Percentiles rank a stretch among this genome's conserved stretches.
Evolutionary conservation across 2,797 vertebrate genomes (phyloP).

Genomic region (Fratercula arctica): DNA sequence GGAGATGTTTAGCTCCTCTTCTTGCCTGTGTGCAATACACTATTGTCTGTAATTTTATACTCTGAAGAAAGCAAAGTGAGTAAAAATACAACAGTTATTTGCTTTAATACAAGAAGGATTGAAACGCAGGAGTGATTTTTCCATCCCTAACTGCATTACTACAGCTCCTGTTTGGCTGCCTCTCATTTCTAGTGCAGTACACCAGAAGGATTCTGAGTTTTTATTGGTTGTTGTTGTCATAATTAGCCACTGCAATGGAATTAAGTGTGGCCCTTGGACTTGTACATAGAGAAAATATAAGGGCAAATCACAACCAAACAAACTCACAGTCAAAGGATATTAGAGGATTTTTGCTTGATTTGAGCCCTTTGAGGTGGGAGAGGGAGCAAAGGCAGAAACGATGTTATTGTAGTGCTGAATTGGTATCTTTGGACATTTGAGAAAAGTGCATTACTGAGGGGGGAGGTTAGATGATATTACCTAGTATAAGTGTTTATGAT

Average conservation of each 20-base stretch:
- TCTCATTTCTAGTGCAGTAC: neutral
- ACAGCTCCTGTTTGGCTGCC: neutral
- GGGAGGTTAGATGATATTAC: neutral
- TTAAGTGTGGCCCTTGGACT: neutral
- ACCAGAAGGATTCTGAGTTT: neutral
- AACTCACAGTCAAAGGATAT: neutral
- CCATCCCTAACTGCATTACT: neutral
- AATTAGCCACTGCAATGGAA: neutral
- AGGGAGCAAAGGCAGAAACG: neutral
- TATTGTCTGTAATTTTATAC: neutral
- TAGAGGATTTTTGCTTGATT: neutral
- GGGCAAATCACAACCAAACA: neutral
- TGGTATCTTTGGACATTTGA: neutral
- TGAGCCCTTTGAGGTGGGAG: neutral
- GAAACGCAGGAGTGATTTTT: neutral
- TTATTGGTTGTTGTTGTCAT: neutral
- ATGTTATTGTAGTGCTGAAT: neutral
- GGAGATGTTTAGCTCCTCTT: neutral
- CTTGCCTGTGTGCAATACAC: neutral
- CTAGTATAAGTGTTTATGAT: neutral
- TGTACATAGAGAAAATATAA: neutral
- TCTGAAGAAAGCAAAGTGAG: neutral
- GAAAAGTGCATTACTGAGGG: neutral
- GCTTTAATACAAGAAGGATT: neutral
- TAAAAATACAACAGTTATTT: neutral